Evolutionary conservation across 1,140 invertebrate genomes (phyloP).

Genomic region (Dreissena polymorpha): DNA sequence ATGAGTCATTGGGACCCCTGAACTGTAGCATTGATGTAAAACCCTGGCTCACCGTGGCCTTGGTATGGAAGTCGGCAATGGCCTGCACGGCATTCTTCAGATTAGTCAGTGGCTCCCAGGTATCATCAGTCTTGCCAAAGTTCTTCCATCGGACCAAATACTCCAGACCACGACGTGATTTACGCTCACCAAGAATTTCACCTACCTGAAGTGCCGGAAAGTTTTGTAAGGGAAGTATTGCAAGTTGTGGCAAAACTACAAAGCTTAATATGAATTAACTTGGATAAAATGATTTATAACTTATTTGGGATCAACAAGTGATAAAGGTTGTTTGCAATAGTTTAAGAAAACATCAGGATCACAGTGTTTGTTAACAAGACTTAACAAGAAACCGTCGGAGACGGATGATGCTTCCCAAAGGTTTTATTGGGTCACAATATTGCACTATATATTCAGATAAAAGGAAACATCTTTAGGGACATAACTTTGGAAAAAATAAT

Average conservation of each 20-base stretch:
- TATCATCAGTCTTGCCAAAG: constrained; percentile 16
- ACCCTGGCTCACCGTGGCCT: constrained; percentile 1
- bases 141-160: constrained; percentile 50
- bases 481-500: too few relatives aligned
- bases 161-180: constrained; percentile 26
- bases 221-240: neutral
- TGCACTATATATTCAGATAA: too few relatives aligned
- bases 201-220: constrained; percentile 41
- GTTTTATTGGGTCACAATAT: too few relatives aligned
- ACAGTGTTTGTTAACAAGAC: too few relatives aligned
- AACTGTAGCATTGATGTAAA: too few relatives aligned
- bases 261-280: neutral
- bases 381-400: too few relatives aligned
- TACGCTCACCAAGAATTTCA: constrained; percentile 44
- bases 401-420: too few relatives aligned
- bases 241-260: neutral
- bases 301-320: neutral
- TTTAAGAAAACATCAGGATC: too few relatives aligned
- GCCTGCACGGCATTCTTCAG: constrained; percentile 21
- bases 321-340: neutral
- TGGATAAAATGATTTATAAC: neutral
- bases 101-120: constrained; percentile 51
- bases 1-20: too few relatives aligned
- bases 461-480: too few relatives aligned
- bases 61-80: constrained; percentile 14